Evolutionary conservation across 2,888 invertebrate species (phyloP), one percentile per base, ranked within the genome.

Genomic region (Tetropium fuscum): DNA sequence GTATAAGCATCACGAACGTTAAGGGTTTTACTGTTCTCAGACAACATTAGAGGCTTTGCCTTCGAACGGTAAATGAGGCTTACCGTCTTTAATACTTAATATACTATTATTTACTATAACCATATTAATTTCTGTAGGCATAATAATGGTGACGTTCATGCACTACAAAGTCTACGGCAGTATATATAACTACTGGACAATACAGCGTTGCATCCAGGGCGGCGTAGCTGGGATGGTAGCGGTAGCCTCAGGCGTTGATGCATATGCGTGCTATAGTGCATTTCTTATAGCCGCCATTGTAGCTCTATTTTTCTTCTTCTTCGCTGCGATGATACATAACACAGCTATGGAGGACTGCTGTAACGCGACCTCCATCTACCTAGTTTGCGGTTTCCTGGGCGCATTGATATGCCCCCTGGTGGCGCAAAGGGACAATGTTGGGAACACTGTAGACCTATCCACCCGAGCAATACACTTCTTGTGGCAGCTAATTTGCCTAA

Each of bases 341-440:
- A 79, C 77, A 30, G 70, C 77, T 0, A 49, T 81, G 6, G 81
- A 82, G 57, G 81, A 82, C 61, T 75, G 79, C 55, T 80, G 80
- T 59, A 81, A 81, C 47, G 59, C 80, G 5, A 56, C 74, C 1
- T 69, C 78, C 1, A 73, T 75, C 4, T 79, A 81, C 59, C 57
- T 82, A 0, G 62, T 72, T 7, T 74, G 74, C 38, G 78, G 75
- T 2, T 43, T 78, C 22, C 15, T 78, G 6, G 81, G 80, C 1
- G 70, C 68, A 13, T 15, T 79, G 0, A 22, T 78, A 3, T 77
- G 75, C 1, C 75, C 80, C 0, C 34, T 81, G 2, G 48, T 69
- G 1, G 69, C 70, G 4, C 36, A 48, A 0, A 44, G 59, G n/a
- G 68, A 68, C 19, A 68, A 70, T 36, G 55, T 64, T 5, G 56